These are phyloP conservation scores for Spea bombifrons DNA, from an alignment of 2,113 vertebrate genomes.

Conservation along the genomic window DNA sequence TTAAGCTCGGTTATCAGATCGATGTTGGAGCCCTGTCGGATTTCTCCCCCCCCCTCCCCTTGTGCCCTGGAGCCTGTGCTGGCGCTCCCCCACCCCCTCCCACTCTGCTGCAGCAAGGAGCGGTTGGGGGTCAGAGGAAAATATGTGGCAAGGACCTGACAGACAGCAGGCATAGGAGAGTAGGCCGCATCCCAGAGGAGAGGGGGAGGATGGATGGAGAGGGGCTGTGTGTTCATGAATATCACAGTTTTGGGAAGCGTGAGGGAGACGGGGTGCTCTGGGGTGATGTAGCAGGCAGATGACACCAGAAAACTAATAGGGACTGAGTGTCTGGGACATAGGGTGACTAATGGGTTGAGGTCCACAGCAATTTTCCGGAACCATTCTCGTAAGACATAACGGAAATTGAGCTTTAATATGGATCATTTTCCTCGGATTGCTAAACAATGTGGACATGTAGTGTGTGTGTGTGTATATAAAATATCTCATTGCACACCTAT, in stretches of 20 bases:
- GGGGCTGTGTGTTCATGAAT: constrained; percentile 18
- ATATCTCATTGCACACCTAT: too few relatives aligned
- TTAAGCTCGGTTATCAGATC: constrained; percentile 46
- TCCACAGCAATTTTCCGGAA: not conserved
- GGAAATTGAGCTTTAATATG: too few relatives aligned
- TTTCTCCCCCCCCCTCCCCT: constrained; percentile 37
- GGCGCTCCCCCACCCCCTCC: constrained; percentile 17
- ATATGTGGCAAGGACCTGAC: constrained; percentile 48
- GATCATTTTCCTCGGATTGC: too few relatives aligned
- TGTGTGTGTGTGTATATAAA: too few relatives aligned
- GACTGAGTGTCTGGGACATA: not conserved
- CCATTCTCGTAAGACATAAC: not conserved
- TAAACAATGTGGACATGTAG: too few relatives aligned
- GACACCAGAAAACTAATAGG: not conserved
- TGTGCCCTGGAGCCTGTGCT: constrained; percentile 31
- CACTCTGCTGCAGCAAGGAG: constrained; percentile 41
- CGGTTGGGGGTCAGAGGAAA: constrained; percentile 48
- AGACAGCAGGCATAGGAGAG: constrained; percentile 47
- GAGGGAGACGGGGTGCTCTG: constrained; percentile 6
- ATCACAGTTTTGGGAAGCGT: constrained; percentile 12
- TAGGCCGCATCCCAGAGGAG: constrained; percentile 44
- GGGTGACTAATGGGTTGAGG: not conserved
- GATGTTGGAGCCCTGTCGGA: constrained; percentile 42
- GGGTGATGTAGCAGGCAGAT: not conserved
- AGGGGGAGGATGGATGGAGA: constrained; percentile 25